phyloP scores from a whole-genome alignment of 2,888 invertebrate genomes.

The Macrosoma leucophasiata region DNA sequence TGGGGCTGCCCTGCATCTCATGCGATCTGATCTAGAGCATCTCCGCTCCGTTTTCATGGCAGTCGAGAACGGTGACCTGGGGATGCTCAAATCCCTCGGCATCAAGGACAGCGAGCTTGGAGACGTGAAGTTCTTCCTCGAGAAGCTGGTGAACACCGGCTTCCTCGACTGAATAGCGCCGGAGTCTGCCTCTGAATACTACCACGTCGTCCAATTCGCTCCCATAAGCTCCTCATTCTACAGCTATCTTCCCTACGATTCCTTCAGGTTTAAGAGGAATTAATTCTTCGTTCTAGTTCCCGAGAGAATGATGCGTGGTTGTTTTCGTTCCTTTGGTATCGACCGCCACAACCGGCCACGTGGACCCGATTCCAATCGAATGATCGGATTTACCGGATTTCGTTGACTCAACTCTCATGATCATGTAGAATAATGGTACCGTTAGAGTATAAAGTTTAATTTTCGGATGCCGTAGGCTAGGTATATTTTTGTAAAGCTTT shows the following conservation, averaged over 20 bases:
- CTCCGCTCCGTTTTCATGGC: constrained; percentile 96
- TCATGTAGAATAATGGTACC: constrained; percentile 11
- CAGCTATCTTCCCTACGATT: constrained; percentile 79
- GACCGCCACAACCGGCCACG: constrained; percentile 65
- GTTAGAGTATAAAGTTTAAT: constrained; percentile 36
- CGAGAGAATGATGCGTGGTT: constrained; percentile 42
- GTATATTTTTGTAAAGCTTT: constrained; percentile 57
- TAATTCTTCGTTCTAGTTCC: constrained; percentile 35
- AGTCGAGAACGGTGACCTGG: constrained; percentile 95
- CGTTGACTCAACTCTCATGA: background rate
- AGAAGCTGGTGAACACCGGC: constrained; percentile 95
- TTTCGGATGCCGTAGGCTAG: constrained; percentile 39
- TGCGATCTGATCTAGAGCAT: constrained; percentile 93
- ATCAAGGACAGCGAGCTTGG: constrained; percentile 97
- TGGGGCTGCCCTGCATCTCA: constrained; percentile 88
- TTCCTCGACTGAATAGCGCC: constrained; percentile 93
- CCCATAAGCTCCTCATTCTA: constrained; percentile 84
- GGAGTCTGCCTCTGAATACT: constrained; percentile 83
- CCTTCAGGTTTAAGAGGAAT: constrained; percentile 64
- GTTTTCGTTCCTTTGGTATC: constrained; percentile 26
- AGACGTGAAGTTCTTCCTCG: constrained; percentile 96
- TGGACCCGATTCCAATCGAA: constrained; percentile 40
- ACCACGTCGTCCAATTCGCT: constrained; percentile 79
- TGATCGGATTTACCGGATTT: constrained; percentile 24
- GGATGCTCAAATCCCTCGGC: constrained; percentile 94